These are phyloP conservation scores for Pollachius pollachius DNA, from an alignment of 2,113 vertebrate genomes.

Conservation along the genomic window DNA sequence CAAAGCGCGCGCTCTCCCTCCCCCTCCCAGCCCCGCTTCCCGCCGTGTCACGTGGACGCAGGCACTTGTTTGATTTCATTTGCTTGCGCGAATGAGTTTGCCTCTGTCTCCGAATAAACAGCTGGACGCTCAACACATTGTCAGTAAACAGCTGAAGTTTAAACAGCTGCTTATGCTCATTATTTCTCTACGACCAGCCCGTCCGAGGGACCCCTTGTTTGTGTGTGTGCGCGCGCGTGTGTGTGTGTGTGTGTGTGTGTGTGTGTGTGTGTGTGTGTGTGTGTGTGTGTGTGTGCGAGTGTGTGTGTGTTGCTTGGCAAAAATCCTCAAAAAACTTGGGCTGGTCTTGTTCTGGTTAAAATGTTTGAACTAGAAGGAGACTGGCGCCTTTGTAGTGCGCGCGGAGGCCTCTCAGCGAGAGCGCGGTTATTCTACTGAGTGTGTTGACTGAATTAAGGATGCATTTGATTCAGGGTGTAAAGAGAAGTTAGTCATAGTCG, in stretches of 20 bases:
- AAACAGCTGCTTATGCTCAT: slow-evolving; percentile 71
- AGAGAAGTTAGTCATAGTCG: too few species aligned
- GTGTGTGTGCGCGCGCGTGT: too few species aligned
- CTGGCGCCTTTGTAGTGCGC: not conserved
- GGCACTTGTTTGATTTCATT: slow-evolving; percentile 65
- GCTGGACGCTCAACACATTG: slow-evolving; percentile 70
- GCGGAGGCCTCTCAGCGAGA: too few species aligned
- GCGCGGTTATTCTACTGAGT: too few species aligned
- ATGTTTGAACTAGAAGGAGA: not conserved
- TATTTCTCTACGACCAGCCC: slow-evolving; percentile 31
- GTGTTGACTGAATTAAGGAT: too few species aligned
- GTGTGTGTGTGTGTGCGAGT: too few species aligned
- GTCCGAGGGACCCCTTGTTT: too few species aligned
- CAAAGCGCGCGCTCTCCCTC: not conserved
- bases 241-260: too few species aligned
- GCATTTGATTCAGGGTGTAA: too few species aligned
- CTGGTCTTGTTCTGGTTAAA: not conserved
- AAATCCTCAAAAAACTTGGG: not conserved
- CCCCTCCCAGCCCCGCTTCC: slow-evolving; percentile 14
- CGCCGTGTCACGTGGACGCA: slow-evolving; percentile 26
- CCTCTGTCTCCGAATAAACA: slow-evolving; percentile 70
- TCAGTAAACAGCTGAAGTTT: slow-evolving; percentile 70
- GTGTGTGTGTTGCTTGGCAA: not conserved
- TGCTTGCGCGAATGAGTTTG: slow-evolving; percentile 59
- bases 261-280: too few species aligned